Evolutionary conservation across 2,113 vertebrate genomes (phyloP).

Genomic region (Callospermophilus lateralis): DNA sequence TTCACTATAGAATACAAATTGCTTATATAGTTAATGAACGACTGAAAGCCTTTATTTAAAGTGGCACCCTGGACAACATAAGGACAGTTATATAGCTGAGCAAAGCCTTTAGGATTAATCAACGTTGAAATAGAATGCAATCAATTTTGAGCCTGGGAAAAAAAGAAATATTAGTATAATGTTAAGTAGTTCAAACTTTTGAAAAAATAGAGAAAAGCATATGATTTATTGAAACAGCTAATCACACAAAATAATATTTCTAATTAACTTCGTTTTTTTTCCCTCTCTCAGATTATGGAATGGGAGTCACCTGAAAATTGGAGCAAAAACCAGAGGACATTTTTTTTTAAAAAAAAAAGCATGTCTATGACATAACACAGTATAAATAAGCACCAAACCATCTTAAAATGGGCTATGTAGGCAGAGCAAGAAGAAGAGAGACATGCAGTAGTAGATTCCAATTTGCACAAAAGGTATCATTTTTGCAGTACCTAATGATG

Average conservation of each 20-base stretch:
- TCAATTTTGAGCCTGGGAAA: conserved; percentile 7
- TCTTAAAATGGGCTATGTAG: not conserved
- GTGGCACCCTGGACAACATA: not conserved
- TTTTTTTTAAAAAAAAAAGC: not conserved
- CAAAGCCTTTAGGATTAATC: conserved; percentile 16
- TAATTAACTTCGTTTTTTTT: conserved; percentile 43
- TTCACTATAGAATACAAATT: not conserved
- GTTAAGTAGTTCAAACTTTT: conserved; percentile 24
- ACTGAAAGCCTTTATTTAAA: not conserved
- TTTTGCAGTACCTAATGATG: not conserved
- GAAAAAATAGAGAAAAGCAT: not conserved
- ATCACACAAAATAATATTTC: conserved; percentile 57
- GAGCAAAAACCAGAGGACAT: not conserved
- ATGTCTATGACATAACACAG: not conserved
- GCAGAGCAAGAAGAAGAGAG: not conserved
- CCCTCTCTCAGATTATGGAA: not conserved
- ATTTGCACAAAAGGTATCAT: not conserved
- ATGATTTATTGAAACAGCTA: conserved; percentile 62
- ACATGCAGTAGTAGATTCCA: not conserved
- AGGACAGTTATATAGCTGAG: not conserved
- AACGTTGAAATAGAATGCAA: not conserved
- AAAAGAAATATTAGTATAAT: conserved; percentile 48
- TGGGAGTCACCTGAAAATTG: not conserved
- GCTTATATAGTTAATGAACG: not conserved
- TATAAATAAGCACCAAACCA: not conserved